Evolutionary conservation across 2,888 invertebrate genomes (phyloP), one percentile per base, ranked within the genome.

Genomic region (Pelosia muscerda): DNA sequence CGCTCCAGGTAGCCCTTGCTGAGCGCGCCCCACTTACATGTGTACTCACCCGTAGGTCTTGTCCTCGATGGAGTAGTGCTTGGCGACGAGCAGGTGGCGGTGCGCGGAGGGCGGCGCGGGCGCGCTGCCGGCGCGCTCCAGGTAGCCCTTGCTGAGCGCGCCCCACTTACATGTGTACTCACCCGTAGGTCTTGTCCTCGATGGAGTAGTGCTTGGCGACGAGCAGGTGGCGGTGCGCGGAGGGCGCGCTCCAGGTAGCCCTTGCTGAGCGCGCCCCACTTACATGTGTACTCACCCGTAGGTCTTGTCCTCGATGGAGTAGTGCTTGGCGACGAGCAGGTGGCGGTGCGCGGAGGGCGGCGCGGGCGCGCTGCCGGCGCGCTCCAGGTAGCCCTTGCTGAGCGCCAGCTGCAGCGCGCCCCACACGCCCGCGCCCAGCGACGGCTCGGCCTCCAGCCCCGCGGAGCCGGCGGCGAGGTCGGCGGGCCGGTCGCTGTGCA

Each of bases 311-410:
- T 86, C 86, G 76, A 86, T 87, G 81, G 87, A 83, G 84, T 86
- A 86, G 81, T 85, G 84, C 0, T 80, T 0, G 0, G 85, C 85
- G 57, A 82, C 73, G 61, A 83, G 87, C 79, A 84, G 82, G 58
- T 86, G 86, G 81, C 74, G 26, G 65, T 73, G 71, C 55, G 60
- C 79, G 63, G 78, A 97, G 96, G 79, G 80, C 56, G 88, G 86
- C 74, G 87, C 86, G 96, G 97, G 92, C 88, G 97, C 97, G 68
- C 96, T 95, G 65, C 96, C 96, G 79, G 97, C 97, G 78, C 97
- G 97, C 90, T 98, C 98, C 69, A 99, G 95, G 91, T 98, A 99
- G 13, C 98, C 99, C 95, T 99, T 99, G 85, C 98, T 98, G 89
- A 97, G 96, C 28, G 99, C 99, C 74, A 99, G 94, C 85, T 97